Percentiles rank a stretch among this genome's conserved stretches.
These are phyloP conservation scores for Rhagonycha fulva DNA, from an alignment of 2,888 invertebrate genomes.

Conservation along the genomic window DNA sequence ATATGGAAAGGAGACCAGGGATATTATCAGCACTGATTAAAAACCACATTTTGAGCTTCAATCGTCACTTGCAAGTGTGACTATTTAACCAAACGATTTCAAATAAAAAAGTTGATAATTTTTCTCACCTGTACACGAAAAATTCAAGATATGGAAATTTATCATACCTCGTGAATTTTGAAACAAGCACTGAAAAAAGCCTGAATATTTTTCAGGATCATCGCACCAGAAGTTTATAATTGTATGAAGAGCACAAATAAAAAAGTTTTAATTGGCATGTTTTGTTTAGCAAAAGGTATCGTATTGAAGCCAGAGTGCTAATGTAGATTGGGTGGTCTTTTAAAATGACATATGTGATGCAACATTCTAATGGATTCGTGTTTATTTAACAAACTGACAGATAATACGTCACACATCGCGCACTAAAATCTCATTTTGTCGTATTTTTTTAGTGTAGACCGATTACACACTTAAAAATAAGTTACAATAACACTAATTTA, in stretches of 20 bases:
- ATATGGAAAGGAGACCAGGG: conserved; percentile 27
- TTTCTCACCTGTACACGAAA: not conserved
- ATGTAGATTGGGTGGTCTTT: conserved; percentile 49
- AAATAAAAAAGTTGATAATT: not conserved
- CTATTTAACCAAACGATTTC: no score
- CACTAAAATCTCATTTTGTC: conserved; percentile 38
- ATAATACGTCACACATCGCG: conserved; percentile 48
- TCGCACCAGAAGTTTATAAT: not conserved
- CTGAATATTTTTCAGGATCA: not conserved
- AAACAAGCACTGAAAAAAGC: no score
- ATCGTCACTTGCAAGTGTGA: no score
- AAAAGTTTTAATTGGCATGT: not conserved
- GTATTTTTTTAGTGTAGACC: conserved; percentile 10
- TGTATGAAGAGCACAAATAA: not conserved
- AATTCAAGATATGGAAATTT: no score
- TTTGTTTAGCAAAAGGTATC: not conserved
- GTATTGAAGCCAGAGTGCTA: conserved; percentile 27
- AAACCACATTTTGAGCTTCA: not conserved
- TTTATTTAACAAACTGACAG: conserved; percentile 56
- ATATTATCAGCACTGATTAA: not conserved
- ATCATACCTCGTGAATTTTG: no score
- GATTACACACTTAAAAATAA: conserved; percentile 15
- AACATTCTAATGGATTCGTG: conserved; percentile 57
- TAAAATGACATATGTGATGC: conserved; percentile 53
- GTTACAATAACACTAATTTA: not conserved